A percentile compares a stretch with the other conserved stretches of the same genome.
Conservation (phyloP, 2,888 invertebrate species). For the Eupithecia dodoneata region DNA sequence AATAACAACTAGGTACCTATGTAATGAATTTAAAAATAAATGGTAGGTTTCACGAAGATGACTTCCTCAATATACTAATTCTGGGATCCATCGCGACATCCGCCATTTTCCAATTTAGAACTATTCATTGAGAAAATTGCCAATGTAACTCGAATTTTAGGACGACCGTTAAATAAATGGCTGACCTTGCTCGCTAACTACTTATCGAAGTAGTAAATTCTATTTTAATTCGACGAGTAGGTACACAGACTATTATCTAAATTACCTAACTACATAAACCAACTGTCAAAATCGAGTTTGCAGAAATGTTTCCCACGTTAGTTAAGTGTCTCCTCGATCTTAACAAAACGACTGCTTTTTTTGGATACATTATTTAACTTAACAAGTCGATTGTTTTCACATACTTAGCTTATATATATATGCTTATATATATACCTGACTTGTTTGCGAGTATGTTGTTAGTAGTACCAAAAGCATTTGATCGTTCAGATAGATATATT, state of each 20-base stretch:
- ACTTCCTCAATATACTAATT: conserved; percentile 44
- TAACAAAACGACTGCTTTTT: background rate
- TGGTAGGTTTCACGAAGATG: conserved; percentile 35
- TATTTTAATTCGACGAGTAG: background rate
- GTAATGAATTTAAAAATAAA: conserved; percentile 27
- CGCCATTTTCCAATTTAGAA: conserved; percentile 46
- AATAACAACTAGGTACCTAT: background rate
- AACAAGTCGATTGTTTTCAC: background rate
- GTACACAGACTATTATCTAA: background rate
- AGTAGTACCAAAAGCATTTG: background rate
- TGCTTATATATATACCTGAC: background rate
- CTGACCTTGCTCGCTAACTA: conserved; percentile 12
- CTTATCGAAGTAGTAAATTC: conserved; percentile 4
- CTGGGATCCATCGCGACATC: conserved; percentile 37
- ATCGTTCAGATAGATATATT: background rate
- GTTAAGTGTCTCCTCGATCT: background rate
- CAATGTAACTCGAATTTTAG: conserved; percentile 26
- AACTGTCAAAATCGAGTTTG: background rate
- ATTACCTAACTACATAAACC: conserved; percentile 3
- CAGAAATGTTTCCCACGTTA: background rate
- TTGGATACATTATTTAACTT: background rate
- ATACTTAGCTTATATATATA: background rate
- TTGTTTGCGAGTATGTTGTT: background rate
- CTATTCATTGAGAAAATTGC: conserved; percentile 42
- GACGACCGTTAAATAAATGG: conserved; percentile 17